Conservation (phyloP, 2,888 invertebrate species). For the Drosophila paranaensis region DNA sequence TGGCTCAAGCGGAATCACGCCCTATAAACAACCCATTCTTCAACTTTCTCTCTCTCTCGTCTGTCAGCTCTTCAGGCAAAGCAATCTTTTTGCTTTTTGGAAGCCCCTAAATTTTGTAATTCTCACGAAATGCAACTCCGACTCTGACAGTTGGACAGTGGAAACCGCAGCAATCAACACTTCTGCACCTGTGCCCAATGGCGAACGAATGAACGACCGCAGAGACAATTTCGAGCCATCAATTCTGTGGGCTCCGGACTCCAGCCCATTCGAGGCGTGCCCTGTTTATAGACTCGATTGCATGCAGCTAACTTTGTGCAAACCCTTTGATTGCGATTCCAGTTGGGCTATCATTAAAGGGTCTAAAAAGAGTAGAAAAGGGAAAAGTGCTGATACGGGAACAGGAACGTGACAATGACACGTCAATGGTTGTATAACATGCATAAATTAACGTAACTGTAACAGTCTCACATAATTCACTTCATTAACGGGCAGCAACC, state of each 20-base stretch:
- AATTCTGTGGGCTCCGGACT: neutral
- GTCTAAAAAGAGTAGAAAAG: neutral
- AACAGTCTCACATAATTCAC: conserved; percentile 71
- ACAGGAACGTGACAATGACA: conserved; percentile 43
- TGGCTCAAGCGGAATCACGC: neutral
- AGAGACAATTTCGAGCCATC: conserved; percentile 13
- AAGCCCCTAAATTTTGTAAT: conserved; percentile 8
- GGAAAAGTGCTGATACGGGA: neutral
- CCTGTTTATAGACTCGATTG: conserved; percentile 11
- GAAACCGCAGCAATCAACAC: conserved; percentile 45
- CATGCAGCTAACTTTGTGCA: conserved; percentile 24
- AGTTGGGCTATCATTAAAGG: conserved; percentile 45
- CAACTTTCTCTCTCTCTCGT: too few species aligned
- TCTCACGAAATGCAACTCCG: conserved; percentile 17
- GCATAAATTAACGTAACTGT: conserved; percentile 74
- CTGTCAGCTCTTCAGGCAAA: neutral
- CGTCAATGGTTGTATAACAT: conserved; percentile 74
- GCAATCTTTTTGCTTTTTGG: neutral
- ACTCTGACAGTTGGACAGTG: neutral
- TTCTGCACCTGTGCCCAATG: conserved; percentile 59
- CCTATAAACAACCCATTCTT: neutral
- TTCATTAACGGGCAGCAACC: conserved; percentile 62
- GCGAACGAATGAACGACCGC: conserved; percentile 28
- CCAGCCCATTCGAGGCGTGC: conserved; percentile 16
- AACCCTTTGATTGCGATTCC: conserved; percentile 45